phyloP scores from a whole-genome alignment of 2,113 vertebrate species.

The Dicentrarchus labrax region DNA sequence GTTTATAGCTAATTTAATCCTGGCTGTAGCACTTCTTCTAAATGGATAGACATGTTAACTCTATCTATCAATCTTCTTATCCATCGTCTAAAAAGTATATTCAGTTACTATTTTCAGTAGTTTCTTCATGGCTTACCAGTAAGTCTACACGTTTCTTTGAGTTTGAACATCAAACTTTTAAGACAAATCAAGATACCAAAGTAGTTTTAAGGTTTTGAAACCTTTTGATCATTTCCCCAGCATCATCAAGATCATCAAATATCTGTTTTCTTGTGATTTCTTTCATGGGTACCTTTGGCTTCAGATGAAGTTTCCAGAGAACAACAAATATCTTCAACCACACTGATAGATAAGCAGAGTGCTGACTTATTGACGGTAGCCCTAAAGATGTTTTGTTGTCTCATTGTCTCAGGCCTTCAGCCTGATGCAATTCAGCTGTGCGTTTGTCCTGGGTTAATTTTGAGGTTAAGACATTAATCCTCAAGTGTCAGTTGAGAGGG shows the following conservation, averaged over 20 bases:
- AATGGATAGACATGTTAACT: not conserved
- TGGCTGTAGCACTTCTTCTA: not conserved
- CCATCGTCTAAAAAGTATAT: not conserved
- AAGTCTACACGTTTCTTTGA: not conserved
- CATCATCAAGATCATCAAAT: not conserved
- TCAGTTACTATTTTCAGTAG: not conserved
- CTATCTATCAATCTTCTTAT: not conserved
- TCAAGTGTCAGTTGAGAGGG: conserved; percentile 23
- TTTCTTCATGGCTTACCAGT: not conserved
- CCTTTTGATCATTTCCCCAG: conserved; percentile 17
- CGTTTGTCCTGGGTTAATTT: not conserved
- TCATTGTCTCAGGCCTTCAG: conserved; percentile 12
- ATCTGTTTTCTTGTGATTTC: conserved; percentile 14
- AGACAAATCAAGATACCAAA: not conserved
- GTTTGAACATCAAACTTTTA: not conserved
- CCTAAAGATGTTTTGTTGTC: conserved; percentile 22
- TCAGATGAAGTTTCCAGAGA: conserved; percentile 1
- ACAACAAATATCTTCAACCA: not conserved
- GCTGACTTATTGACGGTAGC: conserved; percentile 2
- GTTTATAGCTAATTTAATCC: not conserved
- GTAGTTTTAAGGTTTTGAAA: conserved; percentile 17
- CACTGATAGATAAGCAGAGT: not conserved
- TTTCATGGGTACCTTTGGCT: not conserved
- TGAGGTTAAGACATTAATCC: conserved; percentile 61
- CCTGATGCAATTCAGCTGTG: conserved; percentile 18